These are phyloP conservation scores for Pao palembangensis DNA, from an alignment of 2,113 vertebrate genomes.

Conservation along the genomic window DNA sequence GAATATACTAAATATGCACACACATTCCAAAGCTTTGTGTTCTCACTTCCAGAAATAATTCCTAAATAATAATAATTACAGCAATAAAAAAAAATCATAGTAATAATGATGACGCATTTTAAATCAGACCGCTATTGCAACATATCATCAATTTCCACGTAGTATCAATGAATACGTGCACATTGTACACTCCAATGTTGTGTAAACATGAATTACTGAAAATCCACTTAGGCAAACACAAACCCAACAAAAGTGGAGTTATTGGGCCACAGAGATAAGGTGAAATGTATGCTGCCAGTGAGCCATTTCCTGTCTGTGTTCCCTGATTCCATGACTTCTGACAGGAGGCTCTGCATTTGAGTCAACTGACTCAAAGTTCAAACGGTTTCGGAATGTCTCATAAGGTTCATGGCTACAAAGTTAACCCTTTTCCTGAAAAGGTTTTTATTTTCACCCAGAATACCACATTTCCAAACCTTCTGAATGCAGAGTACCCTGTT, in stretches of 20 bases:
- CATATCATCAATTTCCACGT: not conserved
- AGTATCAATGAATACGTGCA: not conserved
- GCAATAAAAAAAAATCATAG: not conserved
- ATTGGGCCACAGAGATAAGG: slow-evolving; percentile 33
- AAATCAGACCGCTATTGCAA: not conserved
- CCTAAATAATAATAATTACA: too few species aligned
- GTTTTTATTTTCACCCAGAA: not conserved
- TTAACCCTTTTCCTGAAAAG: not conserved
- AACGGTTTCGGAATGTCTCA: too few species aligned
- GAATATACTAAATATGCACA: too few species aligned
- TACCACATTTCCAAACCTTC: not conserved
- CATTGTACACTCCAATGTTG: slow-evolving; percentile 20
- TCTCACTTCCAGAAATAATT: not conserved
- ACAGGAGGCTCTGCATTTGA: not conserved
- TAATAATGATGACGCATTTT: too few species aligned
- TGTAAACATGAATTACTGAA: slow-evolving; percentile 21
- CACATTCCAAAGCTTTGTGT: not conserved
- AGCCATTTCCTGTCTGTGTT: slow-evolving; percentile 42
- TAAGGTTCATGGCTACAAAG: not conserved
- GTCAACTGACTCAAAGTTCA: not conserved
- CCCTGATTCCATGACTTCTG: slow-evolving; percentile 17
- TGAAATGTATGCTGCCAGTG: slow-evolving; percentile 20
- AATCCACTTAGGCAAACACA: slow-evolving; percentile 11
- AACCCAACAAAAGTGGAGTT: slow-evolving; percentile 1
- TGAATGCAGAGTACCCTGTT: slow-evolving; percentile 20